phyloP scores from a whole-genome alignment of 2,888 invertebrate species.

The Stenodema calcarata region DNA sequence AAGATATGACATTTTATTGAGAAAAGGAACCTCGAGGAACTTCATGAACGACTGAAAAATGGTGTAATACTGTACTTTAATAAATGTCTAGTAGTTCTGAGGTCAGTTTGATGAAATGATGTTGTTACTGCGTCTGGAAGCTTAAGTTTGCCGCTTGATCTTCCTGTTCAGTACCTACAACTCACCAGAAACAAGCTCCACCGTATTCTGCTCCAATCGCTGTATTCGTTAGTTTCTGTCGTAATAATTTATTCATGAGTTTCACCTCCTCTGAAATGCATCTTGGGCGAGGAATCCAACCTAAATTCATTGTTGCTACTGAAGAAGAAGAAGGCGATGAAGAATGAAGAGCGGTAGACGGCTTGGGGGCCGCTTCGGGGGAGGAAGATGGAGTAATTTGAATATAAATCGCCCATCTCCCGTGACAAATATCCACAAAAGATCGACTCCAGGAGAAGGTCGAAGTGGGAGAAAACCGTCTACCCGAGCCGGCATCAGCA shows the following conservation, averaged over 20 bases:
- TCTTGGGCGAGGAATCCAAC: neutral
- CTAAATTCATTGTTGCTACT: conserved; percentile 11
- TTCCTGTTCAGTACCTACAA: too few relatives aligned
- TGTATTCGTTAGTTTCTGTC: neutral
- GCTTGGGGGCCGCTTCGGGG: neutral
- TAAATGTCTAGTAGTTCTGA: too few relatives aligned
- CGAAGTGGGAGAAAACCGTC: neutral
- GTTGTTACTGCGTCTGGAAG: too few relatives aligned
- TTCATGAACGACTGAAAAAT: too few relatives aligned
- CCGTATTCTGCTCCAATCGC: neutral
- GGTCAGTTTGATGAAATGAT: too few relatives aligned
- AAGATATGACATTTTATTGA: too few relatives aligned
- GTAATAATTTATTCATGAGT: conserved; percentile 8
- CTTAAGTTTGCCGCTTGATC: too few relatives aligned
- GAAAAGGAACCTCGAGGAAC: too few relatives aligned
- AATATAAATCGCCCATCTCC: conserved; percentile 48
- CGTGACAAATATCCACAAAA: conserved; percentile 45
- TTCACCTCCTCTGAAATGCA: neutral
- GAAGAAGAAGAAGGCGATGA: conserved; percentile 2
- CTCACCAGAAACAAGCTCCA: too few relatives aligned
- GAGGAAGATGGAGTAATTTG: conserved; percentile 40
- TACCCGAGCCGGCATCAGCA: neutral
- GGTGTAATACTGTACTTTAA: too few relatives aligned
- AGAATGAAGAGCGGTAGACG: neutral
- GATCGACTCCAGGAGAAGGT: conserved; percentile 28